phyloP scores from a whole-genome alignment of 1,140 invertebrate genomes.

The Penaeus chinensis region DNA sequence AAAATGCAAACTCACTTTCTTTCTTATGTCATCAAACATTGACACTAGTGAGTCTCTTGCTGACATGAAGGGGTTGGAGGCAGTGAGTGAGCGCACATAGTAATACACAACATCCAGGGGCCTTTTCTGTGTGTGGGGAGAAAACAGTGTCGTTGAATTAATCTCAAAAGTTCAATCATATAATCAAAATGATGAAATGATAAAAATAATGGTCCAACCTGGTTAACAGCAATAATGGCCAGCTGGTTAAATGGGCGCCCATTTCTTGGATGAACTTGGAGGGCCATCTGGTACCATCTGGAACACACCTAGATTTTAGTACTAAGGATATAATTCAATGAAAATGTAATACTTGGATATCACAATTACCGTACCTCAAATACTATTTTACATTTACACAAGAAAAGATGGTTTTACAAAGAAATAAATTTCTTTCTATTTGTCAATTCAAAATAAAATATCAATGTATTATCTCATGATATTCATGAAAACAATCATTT shows the following conservation, averaged over 20 bases:
- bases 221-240: constrained; percentile 89
- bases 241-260: constrained; percentile 94
- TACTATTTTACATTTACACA: too few relatives aligned
- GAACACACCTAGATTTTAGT: constrained; percentile 65
- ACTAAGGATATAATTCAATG: neutral
- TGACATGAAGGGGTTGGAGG: constrained; percentile 91
- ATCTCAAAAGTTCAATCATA: neutral
- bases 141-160: constrained; percentile 3
- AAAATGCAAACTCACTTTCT: constrained; percentile 77
- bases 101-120: constrained; percentile 97
- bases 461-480: too few relatives aligned
- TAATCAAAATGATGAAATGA: neutral
- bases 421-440: neutral
- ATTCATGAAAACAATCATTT: neutral
- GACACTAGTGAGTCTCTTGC: constrained; percentile 88
- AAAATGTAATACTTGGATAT: neutral
- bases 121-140: constrained; percentile 77
- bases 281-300: constrained; percentile 91
- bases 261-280: constrained; percentile 93
- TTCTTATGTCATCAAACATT: constrained; percentile 93
- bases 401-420: neutral
- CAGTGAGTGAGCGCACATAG: constrained; percentile 93
- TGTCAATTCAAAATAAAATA: neutral
- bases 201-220: constrained; percentile 75
- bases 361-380: neutral